These are phyloP conservation scores for Sebastes oblongus DNA, from an alignment of 2,797 vertebrate genomes.

Conservation along the genomic window DNA sequence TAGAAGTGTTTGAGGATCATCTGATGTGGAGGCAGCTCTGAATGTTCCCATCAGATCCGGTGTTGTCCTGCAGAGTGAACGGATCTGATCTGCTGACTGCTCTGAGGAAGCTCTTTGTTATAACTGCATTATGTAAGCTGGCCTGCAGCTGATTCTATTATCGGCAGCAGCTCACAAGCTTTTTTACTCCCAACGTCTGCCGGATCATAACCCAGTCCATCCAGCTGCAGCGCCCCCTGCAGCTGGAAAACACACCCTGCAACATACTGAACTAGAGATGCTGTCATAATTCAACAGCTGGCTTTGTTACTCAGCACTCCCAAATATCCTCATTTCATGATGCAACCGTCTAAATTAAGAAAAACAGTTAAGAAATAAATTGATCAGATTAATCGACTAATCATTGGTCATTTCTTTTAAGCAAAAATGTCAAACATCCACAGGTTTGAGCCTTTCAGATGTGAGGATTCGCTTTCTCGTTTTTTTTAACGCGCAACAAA, in stretches of 20 bases:
- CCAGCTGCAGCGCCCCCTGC: constrained; percentile 32
- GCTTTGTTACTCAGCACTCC: neutral
- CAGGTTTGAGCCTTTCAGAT: neutral
- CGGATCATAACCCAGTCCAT: neutral
- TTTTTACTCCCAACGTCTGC: neutral
- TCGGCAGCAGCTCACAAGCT: neutral
- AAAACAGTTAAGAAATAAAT: neutral
- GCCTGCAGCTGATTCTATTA: constrained; percentile 42
- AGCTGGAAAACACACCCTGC: neutral
- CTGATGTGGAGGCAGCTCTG: constrained; percentile 21
- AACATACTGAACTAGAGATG: neutral
- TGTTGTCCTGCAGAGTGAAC: constrained; percentile 4
- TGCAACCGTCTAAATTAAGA: neutral
- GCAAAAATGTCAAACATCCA: no score
- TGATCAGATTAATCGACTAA: neutral
- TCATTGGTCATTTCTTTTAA: neutral
- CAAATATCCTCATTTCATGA: neutral
- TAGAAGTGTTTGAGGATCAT: constrained; percentile 24
- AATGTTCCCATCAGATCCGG: constrained; percentile 8
- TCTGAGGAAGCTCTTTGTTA: constrained; percentile 58
- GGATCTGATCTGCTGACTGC: constrained; percentile 44
- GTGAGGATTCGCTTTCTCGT: neutral
- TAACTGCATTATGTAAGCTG: constrained; percentile 27
- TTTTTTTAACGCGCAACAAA: neutral
- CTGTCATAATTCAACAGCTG: constrained; percentile 1